phyloP scores from a whole-genome alignment of 2,113 vertebrate genomes.

The Nyctibius bracteatus region DNA sequence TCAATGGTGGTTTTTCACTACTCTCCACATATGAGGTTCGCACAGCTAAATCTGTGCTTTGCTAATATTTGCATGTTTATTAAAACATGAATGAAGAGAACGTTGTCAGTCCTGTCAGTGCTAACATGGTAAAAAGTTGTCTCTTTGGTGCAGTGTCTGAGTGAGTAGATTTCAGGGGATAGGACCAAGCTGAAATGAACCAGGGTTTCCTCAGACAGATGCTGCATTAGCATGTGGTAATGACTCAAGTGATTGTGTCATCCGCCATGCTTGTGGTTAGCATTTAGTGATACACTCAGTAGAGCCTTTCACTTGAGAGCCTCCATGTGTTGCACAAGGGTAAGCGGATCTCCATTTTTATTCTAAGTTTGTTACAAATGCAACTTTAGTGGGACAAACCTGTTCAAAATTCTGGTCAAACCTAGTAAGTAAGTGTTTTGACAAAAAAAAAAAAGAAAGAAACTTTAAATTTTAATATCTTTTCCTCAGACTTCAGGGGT shows the following conservation, averaged over 20 bases:
- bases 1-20: neutral
- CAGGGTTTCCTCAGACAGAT: neutral
- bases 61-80: neutral
- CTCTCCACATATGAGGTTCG: neutral
- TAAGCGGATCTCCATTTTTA: neutral
- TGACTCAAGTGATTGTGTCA: neutral
- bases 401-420: neutral
- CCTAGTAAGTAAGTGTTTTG: neutral
- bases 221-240: neutral
- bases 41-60: neutral
- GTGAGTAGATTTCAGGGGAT: neutral
- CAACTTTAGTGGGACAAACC: neutral
- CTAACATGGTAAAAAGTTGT: neutral
- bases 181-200: neutral
- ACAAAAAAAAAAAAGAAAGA: neutral
- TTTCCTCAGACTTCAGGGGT: neutral
- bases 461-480: neutral
- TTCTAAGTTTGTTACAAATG: neutral
- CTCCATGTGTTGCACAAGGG: accelerated
- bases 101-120: neutral
- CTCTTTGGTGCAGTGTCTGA: neutral
- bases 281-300: neutral
- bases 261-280: neutral
- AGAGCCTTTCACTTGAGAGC: neutral
- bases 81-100: neutral